phyloP scores from a whole-genome alignment of 2,113 vertebrate species.

The Chrysochloris asiatica region DNA sequence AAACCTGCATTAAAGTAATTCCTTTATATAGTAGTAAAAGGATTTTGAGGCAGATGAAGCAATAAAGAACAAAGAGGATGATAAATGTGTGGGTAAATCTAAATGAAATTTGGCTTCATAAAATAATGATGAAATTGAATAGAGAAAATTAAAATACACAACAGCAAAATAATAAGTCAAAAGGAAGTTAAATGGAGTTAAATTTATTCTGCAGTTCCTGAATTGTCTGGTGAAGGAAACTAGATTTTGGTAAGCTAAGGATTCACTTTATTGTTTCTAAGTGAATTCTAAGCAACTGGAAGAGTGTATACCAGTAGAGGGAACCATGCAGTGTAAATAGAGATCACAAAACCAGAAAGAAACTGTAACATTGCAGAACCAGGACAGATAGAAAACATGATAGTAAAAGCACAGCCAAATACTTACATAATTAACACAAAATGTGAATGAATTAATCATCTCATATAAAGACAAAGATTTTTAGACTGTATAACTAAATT shows the following conservation, averaged over 20 bases:
- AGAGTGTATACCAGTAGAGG: not conserved
- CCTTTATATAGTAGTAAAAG: slow-evolving; percentile 19
- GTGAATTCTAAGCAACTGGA: not conserved
- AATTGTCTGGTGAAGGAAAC: slow-evolving; percentile 4
- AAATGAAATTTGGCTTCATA: slow-evolving; percentile 47
- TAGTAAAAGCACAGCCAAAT: not conserved
- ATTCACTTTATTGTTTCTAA: not conserved
- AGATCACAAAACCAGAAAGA: not conserved
- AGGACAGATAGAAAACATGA: not conserved
- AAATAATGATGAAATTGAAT: slow-evolving; percentile 51
- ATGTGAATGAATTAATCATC: not conserved
- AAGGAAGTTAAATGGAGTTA: slow-evolving; percentile 19
- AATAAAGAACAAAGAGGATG: not conserved
- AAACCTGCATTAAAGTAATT: not conserved
- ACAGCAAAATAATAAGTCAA: slow-evolving; percentile 17
- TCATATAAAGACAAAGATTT: not conserved
- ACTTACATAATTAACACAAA: not conserved
- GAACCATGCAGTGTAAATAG: not conserved
- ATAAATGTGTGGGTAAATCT: slow-evolving; percentile 27
- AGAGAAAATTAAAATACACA: slow-evolving; percentile 50
- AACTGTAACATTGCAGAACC: not conserved
- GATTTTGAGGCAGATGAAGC: not conserved
- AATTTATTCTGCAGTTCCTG: not conserved
- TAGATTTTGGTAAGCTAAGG: not conserved
- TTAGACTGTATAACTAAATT: not conserved